phyloP scores from a whole-genome alignment of 2,888 invertebrate genomes.

The Pheosia tremula region DNA sequence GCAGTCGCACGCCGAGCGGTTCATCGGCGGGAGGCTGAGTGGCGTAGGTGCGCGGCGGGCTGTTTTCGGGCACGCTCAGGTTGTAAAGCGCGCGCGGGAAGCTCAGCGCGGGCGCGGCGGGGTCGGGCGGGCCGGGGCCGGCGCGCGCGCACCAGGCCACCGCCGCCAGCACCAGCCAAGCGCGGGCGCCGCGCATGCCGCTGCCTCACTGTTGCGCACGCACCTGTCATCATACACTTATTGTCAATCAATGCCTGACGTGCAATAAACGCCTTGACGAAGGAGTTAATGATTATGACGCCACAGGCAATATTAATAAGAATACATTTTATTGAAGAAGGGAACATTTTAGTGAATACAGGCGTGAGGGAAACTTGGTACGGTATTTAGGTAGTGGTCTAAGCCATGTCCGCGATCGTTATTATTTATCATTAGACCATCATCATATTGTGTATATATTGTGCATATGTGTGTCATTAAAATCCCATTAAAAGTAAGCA shows the following conservation, averaged over 20 bases:
- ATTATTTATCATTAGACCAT: no score
- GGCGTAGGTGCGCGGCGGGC: conserved; percentile 94
- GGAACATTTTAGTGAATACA: no score
- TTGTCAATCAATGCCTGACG: neutral
- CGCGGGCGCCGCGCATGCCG: conserved; percentile 40
- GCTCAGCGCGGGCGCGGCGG: conserved; percentile 67
- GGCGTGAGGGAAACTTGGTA: no score
- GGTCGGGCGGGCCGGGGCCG: conserved; percentile 52
- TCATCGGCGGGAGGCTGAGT: conserved; percentile 88
- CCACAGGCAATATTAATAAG: no score
- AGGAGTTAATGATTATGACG: no score
- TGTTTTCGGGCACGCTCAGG: conserved; percentile 96
- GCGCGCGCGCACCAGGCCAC: conserved; percentile 63
- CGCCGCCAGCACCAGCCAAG: conserved; percentile 64
- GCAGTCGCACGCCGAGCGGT: conserved; percentile 90
- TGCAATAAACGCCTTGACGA: no score
- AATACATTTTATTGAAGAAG: no score
- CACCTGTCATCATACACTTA: neutral
- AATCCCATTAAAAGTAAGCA: no score
- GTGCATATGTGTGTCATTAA: no score
- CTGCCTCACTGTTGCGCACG: conserved; percentile 10
- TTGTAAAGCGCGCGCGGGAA: conserved; percentile 92
- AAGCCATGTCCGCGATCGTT: no score
- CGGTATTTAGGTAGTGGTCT: no score
- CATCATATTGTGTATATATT: no score